Conservation (phyloP, 2,888 invertebrate species). For the Catocala nupta region DNA sequence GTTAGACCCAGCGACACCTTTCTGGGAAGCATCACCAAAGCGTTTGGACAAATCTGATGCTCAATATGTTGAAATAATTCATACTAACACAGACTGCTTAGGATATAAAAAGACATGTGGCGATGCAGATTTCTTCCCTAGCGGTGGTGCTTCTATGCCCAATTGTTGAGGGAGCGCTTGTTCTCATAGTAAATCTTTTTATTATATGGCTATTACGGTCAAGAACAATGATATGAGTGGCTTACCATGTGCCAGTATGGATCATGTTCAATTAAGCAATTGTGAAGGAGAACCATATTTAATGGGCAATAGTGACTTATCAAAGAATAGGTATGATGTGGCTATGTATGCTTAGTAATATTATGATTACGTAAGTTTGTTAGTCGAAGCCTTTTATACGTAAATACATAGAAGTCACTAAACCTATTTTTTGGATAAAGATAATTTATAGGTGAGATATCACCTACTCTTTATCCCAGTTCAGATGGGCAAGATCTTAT, state of each 20-base stretch:
- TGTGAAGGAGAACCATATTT: constrained; percentile 9
- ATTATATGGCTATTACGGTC: constrained; percentile 14
- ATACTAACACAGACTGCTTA: constrained; percentile 21
- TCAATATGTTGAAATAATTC: constrained; percentile 31
- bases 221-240: constrained; percentile 7
- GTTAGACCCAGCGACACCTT: constrained; percentile 30
- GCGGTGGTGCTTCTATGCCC: constrained; percentile 25
- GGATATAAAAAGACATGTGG: constrained; percentile 16
- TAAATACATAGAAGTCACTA: too few species aligned
- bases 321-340: constrained; percentile 17
- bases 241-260: neutral
- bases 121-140: constrained; percentile 28
- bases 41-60: constrained; percentile 13
- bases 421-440: too few species aligned
- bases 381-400: too few species aligned
- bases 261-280: neutral
- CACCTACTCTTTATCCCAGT: too few species aligned
- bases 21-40: constrained; percentile 8
- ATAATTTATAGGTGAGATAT: too few species aligned
- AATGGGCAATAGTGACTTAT: constrained; percentile 23
- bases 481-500: too few species aligned
- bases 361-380: too few species aligned
- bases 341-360: too few species aligned
- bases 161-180: neutral
- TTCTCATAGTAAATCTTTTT: constrained; percentile 10